Conservation (phyloP, 2,113 vertebrate genomes). For the Neodontobutis hainanensis region DNA sequence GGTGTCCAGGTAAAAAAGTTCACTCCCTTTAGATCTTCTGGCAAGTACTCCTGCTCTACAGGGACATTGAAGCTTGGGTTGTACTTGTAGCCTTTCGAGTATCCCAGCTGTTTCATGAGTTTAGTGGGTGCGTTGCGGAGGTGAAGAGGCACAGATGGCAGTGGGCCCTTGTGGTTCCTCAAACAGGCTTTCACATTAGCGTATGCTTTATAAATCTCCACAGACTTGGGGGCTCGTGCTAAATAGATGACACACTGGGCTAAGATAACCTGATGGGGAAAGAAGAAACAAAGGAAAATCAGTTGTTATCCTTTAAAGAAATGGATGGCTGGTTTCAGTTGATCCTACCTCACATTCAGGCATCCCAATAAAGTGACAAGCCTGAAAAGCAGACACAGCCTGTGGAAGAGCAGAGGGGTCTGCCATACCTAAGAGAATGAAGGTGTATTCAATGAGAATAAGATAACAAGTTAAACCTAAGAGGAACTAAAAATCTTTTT, state of each 20-base stretch:
- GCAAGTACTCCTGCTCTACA: conserved; percentile 91
- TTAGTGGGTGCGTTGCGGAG: conserved; percentile 91
- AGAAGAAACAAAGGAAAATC: not conserved
- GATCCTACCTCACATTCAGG: conserved; percentile 94
- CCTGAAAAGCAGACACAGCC: conserved; percentile 94
- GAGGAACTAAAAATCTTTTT: not conserved
- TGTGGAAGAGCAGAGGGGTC: conserved; percentile 91
- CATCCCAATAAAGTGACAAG: conserved; percentile 98
- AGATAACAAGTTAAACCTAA: not conserved
- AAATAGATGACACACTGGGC: conserved; percentile 94
- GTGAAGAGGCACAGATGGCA: conserved; percentile 92
- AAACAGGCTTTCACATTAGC: conserved; percentile 87
- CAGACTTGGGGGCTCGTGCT: conserved; percentile 90
- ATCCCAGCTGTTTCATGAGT: conserved; percentile 93
- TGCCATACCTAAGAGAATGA: conserved; percentile 83
- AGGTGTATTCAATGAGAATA: not conserved
- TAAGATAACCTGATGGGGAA: conserved; percentile 86
- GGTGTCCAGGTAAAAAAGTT: conserved; percentile 85
- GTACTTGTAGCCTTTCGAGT: conserved; percentile 92
- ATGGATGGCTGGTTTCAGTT: conserved; percentile 2
- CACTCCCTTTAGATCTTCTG: conserved; percentile 81
- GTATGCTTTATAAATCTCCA: conserved; percentile 90
- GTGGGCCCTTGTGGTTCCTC: conserved; percentile 87
- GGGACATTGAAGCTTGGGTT: conserved; percentile 84
- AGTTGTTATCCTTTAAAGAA: not conserved